Base-by-base conservation (phyloP, 2,888 invertebrate genomes). In the Hermodice carunculata region DNA sequence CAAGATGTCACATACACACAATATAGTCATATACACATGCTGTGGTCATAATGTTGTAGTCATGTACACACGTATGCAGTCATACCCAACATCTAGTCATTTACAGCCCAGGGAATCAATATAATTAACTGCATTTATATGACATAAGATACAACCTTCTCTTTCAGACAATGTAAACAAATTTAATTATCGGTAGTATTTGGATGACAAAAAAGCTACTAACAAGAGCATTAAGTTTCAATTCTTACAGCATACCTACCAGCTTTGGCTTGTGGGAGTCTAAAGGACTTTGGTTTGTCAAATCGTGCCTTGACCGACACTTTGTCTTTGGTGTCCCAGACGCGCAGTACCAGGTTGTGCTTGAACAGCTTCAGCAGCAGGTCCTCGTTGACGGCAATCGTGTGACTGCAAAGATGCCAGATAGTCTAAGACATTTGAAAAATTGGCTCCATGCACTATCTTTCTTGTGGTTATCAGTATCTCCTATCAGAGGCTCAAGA, bases 271-370 rank as follows among this genome's bases (percentile, higher is more conserved):
- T 75, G 74, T 2, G 81, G 81, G 11, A 83, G 68, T 42, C 80
- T 77, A 66, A 84, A 83, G 22, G 83, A 79, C 59, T 81, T 82
- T 0, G 85, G 84, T 67, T 82, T 66, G 64, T 85, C 85, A 70
- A 82, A 83, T 31, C 79, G 77, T 24, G 84, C 85, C 40, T 81
- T 66, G 0, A 81, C 74, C 17, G 80, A 78, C 61, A 82, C 76
- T 71, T 82, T 84, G 54, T 85, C 85, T 64, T 80, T 82, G n/a
- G 80, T 78, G 67, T 86, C 83, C 85, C 85, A 86, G 26, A 86
- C 76, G 37, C 82, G 67, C 43, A 86, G 68, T 54, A 82, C 79
- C 24, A 85, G 60, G 3, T 76, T 78, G 71, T 86, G 85, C 54
- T 74, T 76, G 66, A 81, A 83, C 67, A 86, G 69, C 65, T 80